Percentiles rank a stretch among this genome's conserved stretches.
These are phyloP conservation scores for Mus spretus DNA, from an alignment of 2,797 vertebrate genomes.

Conservation along the genomic window DNA sequence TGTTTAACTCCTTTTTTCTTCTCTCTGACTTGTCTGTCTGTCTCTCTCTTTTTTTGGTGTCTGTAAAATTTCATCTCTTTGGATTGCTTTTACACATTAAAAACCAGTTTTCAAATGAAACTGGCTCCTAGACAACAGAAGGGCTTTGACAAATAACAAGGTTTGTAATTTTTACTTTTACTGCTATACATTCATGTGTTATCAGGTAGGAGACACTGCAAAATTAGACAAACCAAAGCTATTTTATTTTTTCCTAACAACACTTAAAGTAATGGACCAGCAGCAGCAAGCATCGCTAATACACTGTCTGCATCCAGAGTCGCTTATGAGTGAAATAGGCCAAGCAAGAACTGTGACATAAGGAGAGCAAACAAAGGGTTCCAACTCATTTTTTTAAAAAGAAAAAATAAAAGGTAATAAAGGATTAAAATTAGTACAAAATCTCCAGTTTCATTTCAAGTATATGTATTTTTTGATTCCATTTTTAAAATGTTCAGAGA, in stretches of 20 bases:
- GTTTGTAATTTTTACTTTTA: constrained; percentile 71
- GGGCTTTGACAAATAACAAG: constrained; percentile 46
- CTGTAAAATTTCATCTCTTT: constrained; percentile 86
- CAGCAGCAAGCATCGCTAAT: constrained; percentile 73
- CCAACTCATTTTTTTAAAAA: constrained; percentile 75
- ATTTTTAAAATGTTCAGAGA: constrained; percentile 79
- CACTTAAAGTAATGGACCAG: constrained; percentile 71
- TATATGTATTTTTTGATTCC: constrained; percentile 78
- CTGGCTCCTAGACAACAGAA: constrained; percentile 50
- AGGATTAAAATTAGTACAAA: constrained; percentile 77
- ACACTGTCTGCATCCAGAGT: constrained; percentile 87
- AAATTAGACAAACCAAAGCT: constrained; percentile 71
- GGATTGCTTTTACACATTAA: constrained; percentile 84
- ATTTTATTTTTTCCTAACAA: constrained; percentile 74
- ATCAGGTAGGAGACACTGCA: constrained; percentile 78
- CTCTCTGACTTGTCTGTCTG: neutral
- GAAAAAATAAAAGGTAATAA: constrained; percentile 66
- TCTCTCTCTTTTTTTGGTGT: constrained; percentile 84
- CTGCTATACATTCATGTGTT: constrained; percentile 77
- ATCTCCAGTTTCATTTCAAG: constrained; percentile 85
- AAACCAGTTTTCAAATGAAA: constrained; percentile 70
- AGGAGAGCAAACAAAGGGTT: constrained; percentile 75
- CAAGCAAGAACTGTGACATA: constrained; percentile 76
- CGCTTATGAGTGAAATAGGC: constrained; percentile 12
- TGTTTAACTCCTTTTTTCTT: too few relatives aligned